phyloP scores from a whole-genome alignment of 2,888 invertebrate genomes.

The Drosophila ezoana region DNA sequence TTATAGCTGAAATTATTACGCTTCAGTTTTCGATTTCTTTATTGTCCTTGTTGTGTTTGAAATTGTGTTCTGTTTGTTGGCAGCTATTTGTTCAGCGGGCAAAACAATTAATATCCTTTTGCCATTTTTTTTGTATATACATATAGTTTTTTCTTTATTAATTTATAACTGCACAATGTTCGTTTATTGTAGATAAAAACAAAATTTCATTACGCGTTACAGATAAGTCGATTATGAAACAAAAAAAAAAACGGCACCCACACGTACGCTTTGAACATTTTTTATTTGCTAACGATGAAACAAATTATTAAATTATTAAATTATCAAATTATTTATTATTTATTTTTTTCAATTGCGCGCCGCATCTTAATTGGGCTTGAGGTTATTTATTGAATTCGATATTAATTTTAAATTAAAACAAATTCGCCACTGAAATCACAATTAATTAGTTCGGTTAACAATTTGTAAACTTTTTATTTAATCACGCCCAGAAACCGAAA shows the following conservation, averaged over 20 bases:
- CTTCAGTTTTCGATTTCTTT: slow-evolving; percentile 19
- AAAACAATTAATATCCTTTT: slow-evolving; percentile 62
- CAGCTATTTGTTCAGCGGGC: slow-evolving; percentile 21
- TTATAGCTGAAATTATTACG: slow-evolving; percentile 29
- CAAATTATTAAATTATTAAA: slow-evolving; percentile 61
- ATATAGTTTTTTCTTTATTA: slow-evolving; percentile 26
- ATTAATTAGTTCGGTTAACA: slow-evolving; percentile 64
- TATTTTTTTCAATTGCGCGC: slow-evolving; percentile 41
- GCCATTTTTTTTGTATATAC: slow-evolving; percentile 25
- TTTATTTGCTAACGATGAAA: slow-evolving; percentile 50
- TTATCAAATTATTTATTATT: slow-evolving; percentile 57
- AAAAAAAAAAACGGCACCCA: slow-evolving; percentile 12
- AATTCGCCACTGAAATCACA: slow-evolving; percentile 66
- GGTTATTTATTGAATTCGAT: slow-evolving; percentile 62
- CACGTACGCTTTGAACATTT: slow-evolving; percentile 27
- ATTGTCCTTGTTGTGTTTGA: slow-evolving; percentile 24
- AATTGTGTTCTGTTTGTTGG: slow-evolving; percentile 23
- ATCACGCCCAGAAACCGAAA: slow-evolving; percentile 10
- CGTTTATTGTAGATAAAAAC: slow-evolving; percentile 5
- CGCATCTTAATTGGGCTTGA: slow-evolving; percentile 59
- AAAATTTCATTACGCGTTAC: slow-evolving; percentile 40
- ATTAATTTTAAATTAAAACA: slow-evolving; percentile 65
- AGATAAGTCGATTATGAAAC: slow-evolving; percentile 58
- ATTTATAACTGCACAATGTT: slow-evolving; percentile 40
- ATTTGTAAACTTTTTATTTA: slow-evolving; percentile 30